Conservation (phyloP, 2,797 vertebrate genomes). For the Thaleichthys pacificus region DNA sequence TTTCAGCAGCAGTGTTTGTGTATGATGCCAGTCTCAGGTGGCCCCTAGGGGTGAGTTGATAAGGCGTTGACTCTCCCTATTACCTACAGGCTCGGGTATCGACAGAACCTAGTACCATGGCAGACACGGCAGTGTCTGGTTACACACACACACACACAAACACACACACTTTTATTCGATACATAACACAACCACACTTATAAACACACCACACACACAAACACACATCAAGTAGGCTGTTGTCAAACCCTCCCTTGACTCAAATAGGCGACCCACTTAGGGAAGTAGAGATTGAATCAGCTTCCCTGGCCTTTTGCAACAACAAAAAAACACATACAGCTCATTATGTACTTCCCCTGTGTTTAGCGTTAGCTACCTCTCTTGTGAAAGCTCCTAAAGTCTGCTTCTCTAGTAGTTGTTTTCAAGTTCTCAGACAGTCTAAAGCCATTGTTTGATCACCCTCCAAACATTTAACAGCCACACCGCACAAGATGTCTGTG, state of each 20-base stretch:
- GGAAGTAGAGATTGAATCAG: background rate
- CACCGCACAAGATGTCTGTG: too few species aligned
- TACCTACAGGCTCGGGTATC: constrained; percentile 37
- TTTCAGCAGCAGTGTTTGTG: background rate
- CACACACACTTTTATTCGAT: background rate
- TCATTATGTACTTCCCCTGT: constrained; percentile 11
- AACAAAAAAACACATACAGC: constrained; percentile 1
- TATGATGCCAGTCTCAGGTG: constrained; percentile 24
- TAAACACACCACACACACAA: background rate
- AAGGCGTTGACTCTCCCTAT: constrained; percentile 31
- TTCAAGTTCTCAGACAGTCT: too few species aligned
- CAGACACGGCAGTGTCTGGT: constrained; percentile 29
- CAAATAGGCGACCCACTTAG: background rate
- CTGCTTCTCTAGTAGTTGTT: background rate
- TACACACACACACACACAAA: constrained; percentile 24
- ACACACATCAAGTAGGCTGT: background rate
- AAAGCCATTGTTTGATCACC: too few species aligned
- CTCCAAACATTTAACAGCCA: too few species aligned
- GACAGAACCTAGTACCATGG: constrained; percentile 29
- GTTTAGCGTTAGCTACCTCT: background rate
- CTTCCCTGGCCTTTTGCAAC: background rate
- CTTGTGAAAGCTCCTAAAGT: background rate
- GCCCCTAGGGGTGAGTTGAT: constrained; percentile 20
- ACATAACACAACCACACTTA: background rate
- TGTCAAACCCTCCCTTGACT: background rate